Evolutionary conservation across 2,113 vertebrate species (phyloP), one percentile per base, ranked within the genome.

Genomic region (Piprites chloris): DNA sequence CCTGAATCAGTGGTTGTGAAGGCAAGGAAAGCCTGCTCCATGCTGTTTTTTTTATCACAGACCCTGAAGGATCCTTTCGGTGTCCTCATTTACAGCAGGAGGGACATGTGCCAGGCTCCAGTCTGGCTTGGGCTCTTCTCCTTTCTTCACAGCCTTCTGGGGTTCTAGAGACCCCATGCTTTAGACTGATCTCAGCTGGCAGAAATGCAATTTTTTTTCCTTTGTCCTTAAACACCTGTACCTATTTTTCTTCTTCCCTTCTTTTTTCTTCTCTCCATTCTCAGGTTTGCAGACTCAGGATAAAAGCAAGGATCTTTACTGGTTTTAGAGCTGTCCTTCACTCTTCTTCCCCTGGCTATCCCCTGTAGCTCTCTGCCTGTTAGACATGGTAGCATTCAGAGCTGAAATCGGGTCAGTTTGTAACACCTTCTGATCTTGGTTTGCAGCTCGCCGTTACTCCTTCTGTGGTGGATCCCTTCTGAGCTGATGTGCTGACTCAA

Each of bases 301-400:
- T 97, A 99, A 99, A 98, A 99, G 97, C 99, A 99, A 99, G 98
- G 98, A 99, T 97, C 98, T 99, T 94, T 99, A 99, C 97, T 99
- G 99, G 99, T 99, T 99, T 99, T 99, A 99, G 98, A 97, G 97
- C 97, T 97, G 93, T 94, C 95, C 96, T 97, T 97, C 96, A 92
- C 83, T 84, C 95, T 87, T 90, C 95, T 73, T 92, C 95, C 95
- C 97, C 95, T 91, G 98, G 93, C 94, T 97, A 94, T 97, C 95
- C 97, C 97, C 96, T 97, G 91, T 98, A 98, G 98, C 97, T 97
- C 96, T 97, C 97, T 98, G 95, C 97, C 94, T 93, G 71, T 98
- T 96, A 96, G 81, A 92, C 94, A 93, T 96, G 98, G 85, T 98
- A 97, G 90, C 95, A 58, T 94, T 95, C 96, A 95, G 95, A 97